Evolutionary conservation across 2,797 vertebrate species (phyloP).

Genomic region (Stomatorhinus walkeri): DNA sequence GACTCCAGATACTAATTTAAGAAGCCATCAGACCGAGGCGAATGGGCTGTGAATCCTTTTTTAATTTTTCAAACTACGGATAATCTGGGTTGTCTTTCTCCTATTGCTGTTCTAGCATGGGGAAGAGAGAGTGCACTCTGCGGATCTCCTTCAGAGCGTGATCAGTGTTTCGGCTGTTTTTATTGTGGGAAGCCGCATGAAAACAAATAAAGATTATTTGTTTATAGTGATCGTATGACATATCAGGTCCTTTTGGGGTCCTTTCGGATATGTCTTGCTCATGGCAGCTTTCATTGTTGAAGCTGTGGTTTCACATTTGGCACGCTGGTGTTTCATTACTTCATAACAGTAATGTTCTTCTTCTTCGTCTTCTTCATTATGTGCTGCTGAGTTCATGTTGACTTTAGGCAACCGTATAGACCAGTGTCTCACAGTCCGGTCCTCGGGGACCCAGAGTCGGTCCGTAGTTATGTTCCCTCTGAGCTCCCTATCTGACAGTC

Average conservation of each 20-base stretch:
- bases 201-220: neutral
- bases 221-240: neutral
- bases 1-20: constrained; percentile 9
- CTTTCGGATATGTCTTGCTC: neutral
- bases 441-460: neutral
- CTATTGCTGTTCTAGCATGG: neutral
- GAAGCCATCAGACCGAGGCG: neutral
- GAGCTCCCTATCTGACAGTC: neutral
- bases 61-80: neutral
- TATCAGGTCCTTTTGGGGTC: neutral
- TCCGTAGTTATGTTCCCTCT: neutral
- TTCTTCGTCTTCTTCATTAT: neutral
- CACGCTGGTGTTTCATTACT: neutral
- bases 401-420: neutral
- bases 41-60: neutral
- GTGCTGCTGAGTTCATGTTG: neutral
- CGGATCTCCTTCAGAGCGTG: neutral
- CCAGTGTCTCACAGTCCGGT: neutral
- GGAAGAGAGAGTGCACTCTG: neutral
- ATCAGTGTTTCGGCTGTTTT: neutral
- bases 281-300: neutral
- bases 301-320: neutral
- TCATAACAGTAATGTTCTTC: neutral
- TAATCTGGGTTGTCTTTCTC: neutral
- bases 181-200: neutral